Conservation (phyloP, 2,888 invertebrate genomes). For the Hesperia comma region DNA sequence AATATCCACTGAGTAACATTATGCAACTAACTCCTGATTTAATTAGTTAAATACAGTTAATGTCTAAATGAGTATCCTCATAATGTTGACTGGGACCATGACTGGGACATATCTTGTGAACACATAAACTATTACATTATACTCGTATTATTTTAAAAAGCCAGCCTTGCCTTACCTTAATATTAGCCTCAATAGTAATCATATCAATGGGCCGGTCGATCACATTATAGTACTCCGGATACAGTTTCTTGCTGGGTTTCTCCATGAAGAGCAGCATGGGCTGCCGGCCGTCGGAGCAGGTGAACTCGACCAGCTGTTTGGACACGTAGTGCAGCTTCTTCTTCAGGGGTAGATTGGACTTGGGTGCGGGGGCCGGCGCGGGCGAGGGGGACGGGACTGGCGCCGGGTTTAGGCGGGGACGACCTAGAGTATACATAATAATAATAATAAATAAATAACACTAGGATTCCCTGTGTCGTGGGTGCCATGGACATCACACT, state of each 20-base stretch:
- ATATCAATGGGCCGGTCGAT: constrained; percentile 97
- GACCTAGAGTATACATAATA: constrained; percentile 55
- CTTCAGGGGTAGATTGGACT: constrained; percentile 86
- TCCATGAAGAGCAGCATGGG: constrained; percentile 97
- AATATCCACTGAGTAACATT: no score
- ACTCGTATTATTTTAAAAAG: no score
- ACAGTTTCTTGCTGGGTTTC: constrained; percentile 96
- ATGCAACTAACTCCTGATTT: no score
- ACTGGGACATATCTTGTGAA: no score
- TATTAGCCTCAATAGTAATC: constrained; percentile 95
- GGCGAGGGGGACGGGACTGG: constrained; percentile 53
- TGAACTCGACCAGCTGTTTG: constrained; percentile 80
- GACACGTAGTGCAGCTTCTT: constrained; percentile 92
- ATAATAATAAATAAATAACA: no score
- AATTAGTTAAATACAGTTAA: no score
- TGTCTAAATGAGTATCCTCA: no score
- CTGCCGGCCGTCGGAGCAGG: constrained; percentile 88
- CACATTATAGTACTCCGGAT: constrained; percentile 97
- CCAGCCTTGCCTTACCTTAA: constrained; percentile 82
- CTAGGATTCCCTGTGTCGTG: no score
- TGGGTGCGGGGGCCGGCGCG: constrained; percentile 52
- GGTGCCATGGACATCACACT: no score
- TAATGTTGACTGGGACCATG: no score
- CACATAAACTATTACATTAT: no score
- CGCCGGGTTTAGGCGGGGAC: constrained; percentile 70